phyloP scores from a whole-genome alignment of 2,888 invertebrate species.

The Dioctria rufipes region DNA sequence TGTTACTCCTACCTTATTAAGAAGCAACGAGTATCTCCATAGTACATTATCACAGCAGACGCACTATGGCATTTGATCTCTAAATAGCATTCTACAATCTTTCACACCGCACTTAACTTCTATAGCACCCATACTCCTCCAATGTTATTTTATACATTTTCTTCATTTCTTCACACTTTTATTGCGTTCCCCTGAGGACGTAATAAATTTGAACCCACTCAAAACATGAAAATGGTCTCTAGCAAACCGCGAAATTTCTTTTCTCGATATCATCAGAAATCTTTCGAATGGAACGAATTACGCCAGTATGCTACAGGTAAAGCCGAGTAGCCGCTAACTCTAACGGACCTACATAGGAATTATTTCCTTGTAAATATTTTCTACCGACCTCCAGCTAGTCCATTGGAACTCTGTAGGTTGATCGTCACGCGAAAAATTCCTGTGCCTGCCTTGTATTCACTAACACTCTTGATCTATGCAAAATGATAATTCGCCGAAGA shows the following conservation, averaged over 20 bases:
- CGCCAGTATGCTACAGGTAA: slow-evolving; percentile 42
- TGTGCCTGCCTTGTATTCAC: slow-evolving; percentile 3
- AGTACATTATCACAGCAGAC: too few species aligned
- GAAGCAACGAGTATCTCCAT: too few species aligned
- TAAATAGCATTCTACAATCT: too few species aligned
- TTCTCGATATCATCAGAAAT: slow-evolving; percentile 42
- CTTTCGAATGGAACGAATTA: slow-evolving; percentile 51
- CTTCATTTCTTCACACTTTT: neutral
- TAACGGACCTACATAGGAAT: slow-evolving; percentile 28
- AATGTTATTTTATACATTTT: too few species aligned
- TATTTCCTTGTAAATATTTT: slow-evolving; percentile 13
- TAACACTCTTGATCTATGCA: slow-evolving; percentile 32
- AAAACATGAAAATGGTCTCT: slow-evolving; percentile 3
- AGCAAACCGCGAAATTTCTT: slow-evolving; percentile 42
- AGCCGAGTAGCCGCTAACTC: slow-evolving; percentile 47
- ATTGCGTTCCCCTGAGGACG: slow-evolving; percentile 35
- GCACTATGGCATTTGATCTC: too few species aligned
- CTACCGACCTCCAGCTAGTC: slow-evolving; percentile 2
- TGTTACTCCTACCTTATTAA: too few species aligned
- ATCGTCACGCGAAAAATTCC: slow-evolving; percentile 10
- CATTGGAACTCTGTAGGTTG: neutral
- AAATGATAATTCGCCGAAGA: slow-evolving; percentile 9
- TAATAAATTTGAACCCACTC: slow-evolving; percentile 38
- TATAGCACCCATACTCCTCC: too few species aligned
- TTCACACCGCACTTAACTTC: too few species aligned